Percentiles rank a stretch among this genome's conserved stretches.
Conservation (phyloP, 2,113 vertebrate genomes). For the Elephas maximus region DNA sequence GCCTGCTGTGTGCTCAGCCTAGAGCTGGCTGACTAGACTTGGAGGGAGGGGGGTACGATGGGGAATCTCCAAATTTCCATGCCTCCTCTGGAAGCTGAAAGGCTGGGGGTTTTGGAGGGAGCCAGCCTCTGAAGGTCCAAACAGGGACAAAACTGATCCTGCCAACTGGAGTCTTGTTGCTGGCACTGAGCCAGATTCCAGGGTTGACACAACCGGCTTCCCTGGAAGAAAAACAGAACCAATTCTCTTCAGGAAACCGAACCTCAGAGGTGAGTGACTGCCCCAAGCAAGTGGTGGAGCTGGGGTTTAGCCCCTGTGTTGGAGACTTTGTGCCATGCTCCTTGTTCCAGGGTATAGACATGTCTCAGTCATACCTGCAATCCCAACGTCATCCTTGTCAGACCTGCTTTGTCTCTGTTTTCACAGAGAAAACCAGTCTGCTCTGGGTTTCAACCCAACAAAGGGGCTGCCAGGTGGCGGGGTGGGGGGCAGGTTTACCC, state of each 20-base stretch:
- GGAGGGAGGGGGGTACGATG: not conserved
- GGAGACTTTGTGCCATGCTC: not conserved
- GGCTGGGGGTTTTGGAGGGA: not conserved
- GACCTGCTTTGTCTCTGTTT: constrained; percentile 56
- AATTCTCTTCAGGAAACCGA: constrained; percentile 11
- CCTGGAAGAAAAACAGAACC: constrained; percentile 18
- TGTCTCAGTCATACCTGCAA: not conserved
- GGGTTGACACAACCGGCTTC: not conserved
- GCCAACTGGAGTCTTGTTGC: not conserved
- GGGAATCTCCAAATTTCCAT: not conserved
- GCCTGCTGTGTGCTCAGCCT: not conserved
- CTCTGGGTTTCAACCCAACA: constrained; percentile 33
- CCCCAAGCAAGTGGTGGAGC: not conserved
- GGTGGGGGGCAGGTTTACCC: constrained; percentile 44
- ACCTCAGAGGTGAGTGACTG: not conserved
- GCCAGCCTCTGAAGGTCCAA: not conserved
- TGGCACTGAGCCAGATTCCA: constrained; percentile 42
- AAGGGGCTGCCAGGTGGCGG: constrained; percentile 52
- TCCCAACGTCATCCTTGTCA: not conserved
- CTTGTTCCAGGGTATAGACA: not conserved
- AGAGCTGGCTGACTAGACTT: not conserved
- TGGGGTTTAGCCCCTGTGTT: not conserved
- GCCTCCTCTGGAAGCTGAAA: not conserved
- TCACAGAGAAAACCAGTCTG: constrained; percentile 63
- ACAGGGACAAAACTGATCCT: not conserved